phyloP scores from a whole-genome alignment of 2,888 invertebrate species.

The Hemicrepidius hirtus region DNA sequence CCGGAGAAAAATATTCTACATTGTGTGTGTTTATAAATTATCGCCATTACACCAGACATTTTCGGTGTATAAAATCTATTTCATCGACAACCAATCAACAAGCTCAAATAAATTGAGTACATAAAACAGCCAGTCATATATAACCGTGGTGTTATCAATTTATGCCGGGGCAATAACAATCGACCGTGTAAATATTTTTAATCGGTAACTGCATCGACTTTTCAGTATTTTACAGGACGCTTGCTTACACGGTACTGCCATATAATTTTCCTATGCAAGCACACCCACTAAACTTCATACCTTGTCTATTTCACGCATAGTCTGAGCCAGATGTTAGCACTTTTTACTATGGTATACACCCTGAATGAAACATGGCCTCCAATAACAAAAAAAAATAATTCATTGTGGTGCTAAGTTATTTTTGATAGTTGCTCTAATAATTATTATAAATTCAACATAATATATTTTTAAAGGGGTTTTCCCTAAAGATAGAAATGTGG shows the following conservation, averaged over 20 bases:
- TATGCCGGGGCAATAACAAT: conserved; percentile 54
- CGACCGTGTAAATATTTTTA: conserved; percentile 36
- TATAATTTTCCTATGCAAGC: conserved; percentile 57
- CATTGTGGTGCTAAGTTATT: too few species aligned
- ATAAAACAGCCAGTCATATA: conserved; percentile 55
- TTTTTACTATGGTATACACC: conserved; percentile 45
- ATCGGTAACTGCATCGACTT: conserved; percentile 5
- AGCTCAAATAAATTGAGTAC: conserved; percentile 55
- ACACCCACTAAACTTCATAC: conserved; percentile 55
- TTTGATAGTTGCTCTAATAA: too few species aligned
- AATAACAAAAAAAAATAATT: background rate
- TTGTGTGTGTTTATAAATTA: background rate
- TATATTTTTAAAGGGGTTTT: too few species aligned
- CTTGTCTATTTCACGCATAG: conserved; percentile 41
- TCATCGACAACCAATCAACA: conserved; percentile 53
- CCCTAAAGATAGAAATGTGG: too few species aligned
- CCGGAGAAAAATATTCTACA: too few species aligned
- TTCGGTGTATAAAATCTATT: conserved; percentile 37
- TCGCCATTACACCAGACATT: conserved; percentile 40
- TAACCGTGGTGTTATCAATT: conserved; percentile 56
- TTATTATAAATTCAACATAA: too few species aligned
- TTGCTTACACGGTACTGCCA: conserved; percentile 52
- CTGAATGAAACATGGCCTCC: conserved; percentile 22
- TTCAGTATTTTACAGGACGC: conserved; percentile 35
- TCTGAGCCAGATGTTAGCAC: conserved; percentile 48